Evolutionary conservation across 2,888 invertebrate genomes (phyloP).

Genomic region (Acrobasis repandana): DNA sequence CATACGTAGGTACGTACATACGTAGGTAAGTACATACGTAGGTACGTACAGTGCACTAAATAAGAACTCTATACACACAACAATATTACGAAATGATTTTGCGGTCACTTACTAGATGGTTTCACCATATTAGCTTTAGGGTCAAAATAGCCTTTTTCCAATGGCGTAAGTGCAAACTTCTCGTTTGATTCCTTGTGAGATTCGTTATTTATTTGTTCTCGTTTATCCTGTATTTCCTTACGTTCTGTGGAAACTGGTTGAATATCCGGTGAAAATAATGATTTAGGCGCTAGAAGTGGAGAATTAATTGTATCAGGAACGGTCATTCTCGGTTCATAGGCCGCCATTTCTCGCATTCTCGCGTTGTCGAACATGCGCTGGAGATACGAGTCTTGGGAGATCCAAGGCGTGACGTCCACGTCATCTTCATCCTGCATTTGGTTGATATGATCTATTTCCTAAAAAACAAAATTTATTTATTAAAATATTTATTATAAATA

Average conservation of each 20-base stretch:
- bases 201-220: background rate
- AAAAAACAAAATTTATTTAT: conserved; percentile 11
- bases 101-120: conserved; percentile 42
- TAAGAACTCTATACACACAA: too few species aligned
- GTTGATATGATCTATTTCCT: conserved; percentile 60
- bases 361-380: conserved; percentile 32
- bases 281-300: conserved; percentile 4
- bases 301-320: background rate
- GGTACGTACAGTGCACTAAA: too few species aligned
- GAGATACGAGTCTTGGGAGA: conserved; percentile 37
- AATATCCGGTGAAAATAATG: background rate
- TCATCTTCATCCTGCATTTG: conserved; percentile 45
- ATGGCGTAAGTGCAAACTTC: conserved; percentile 54
- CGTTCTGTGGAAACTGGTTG: background rate
- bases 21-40: too few species aligned
- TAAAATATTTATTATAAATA: too few species aligned
- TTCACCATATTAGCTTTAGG: conserved; percentile 29
- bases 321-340: conserved; percentile 1
- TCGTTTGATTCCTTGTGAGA: conserved; percentile 31
- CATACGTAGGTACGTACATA: too few species aligned
- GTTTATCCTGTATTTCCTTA: conserved; percentile 19
- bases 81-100: background rate
- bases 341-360: background rate
- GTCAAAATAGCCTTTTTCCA: conserved; percentile 53
- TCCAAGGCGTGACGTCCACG: conserved; percentile 40